These are phyloP conservation scores for Synanthedon formicaeformis DNA, from an alignment of 2,888 invertebrate genomes.

Conservation along the genomic window DNA sequence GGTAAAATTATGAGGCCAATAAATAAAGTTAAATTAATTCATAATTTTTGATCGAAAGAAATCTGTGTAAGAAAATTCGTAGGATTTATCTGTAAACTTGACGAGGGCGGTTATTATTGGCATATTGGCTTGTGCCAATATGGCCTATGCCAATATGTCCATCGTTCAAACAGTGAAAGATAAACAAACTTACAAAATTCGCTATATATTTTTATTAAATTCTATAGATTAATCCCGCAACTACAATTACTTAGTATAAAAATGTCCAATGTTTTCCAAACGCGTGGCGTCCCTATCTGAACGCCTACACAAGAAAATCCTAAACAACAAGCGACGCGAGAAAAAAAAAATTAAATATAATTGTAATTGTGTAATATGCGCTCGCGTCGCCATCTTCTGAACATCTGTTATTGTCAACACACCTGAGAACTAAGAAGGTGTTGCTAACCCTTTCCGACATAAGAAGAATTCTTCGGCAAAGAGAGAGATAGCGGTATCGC, in stretches of 20 bases:
- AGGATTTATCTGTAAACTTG: too few species aligned
- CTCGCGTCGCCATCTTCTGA: constrained; percentile 46
- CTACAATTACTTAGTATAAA: constrained; percentile 10
- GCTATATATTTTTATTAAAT: too few species aligned
- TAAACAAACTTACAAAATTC: too few species aligned
- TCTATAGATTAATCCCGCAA: too few species aligned
- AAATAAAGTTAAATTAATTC: too few species aligned
- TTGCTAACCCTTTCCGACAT: constrained; percentile 19
- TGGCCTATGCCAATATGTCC: too few species aligned
- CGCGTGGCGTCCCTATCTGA: constrained; percentile 4
- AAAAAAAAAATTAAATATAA: constrained; percentile 67
- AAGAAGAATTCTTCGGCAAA: constrained; percentile 9
- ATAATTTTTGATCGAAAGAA: too few species aligned
- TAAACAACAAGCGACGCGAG: constrained; percentile 41
- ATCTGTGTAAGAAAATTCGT: too few species aligned
- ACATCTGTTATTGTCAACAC: constrained; percentile 70
- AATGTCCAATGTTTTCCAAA: constrained; percentile 43
- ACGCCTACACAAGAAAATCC: constrained; percentile 46
- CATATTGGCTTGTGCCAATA: too few species aligned
- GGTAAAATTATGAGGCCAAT: too few species aligned
- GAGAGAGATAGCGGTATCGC: constrained; percentile 21
- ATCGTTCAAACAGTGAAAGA: too few species aligned
- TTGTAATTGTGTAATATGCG: constrained; percentile 67
- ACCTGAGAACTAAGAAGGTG: constrained; percentile 46
- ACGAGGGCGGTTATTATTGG: too few species aligned